These are phyloP conservation scores for Lasiurus cinereus DNA, from an alignment of 2,113 vertebrate genomes.

Conservation along the genomic window DNA sequence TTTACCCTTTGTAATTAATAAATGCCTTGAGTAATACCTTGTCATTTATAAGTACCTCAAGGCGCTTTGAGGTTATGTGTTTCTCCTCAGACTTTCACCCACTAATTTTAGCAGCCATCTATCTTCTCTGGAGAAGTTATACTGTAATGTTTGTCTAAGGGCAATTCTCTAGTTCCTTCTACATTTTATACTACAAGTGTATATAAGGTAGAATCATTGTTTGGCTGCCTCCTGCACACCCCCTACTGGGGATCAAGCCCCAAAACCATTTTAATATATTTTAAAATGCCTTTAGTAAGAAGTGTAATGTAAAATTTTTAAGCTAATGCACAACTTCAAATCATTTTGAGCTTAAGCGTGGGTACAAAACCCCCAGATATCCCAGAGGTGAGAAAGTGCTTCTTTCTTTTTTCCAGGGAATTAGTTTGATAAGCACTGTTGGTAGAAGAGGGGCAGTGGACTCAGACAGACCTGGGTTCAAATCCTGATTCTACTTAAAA, in stretches of 20 bases:
- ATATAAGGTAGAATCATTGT: too few species aligned
- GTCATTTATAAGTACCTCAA: not conserved
- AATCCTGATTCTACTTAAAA: not conserved
- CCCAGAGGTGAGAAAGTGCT: not conserved
- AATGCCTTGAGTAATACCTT: not conserved
- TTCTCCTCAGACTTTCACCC: not conserved
- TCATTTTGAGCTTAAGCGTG: not conserved
- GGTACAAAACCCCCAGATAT: not conserved
- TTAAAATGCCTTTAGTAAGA: not conserved
- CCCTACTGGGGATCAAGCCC: too few species aligned
- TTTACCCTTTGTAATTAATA: not conserved
- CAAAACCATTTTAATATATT: too few species aligned
- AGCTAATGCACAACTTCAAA: not conserved
- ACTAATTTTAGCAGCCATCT: not conserved
- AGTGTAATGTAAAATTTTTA: not conserved
- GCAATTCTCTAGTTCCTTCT: not conserved
- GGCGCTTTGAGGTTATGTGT: not conserved
- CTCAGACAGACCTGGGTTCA: not conserved
- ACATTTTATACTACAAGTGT: not conserved
- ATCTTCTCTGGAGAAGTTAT: not conserved
- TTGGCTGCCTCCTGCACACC: too few species aligned
- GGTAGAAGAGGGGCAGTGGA: not conserved
- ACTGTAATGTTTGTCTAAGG: not conserved
- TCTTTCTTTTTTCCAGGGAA: not conserved
- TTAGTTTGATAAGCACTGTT: not conserved